These are phyloP conservation scores for Zaprionus taronus DNA, from an alignment of 1,140 invertebrate genomes.

Conservation along the genomic window DNA sequence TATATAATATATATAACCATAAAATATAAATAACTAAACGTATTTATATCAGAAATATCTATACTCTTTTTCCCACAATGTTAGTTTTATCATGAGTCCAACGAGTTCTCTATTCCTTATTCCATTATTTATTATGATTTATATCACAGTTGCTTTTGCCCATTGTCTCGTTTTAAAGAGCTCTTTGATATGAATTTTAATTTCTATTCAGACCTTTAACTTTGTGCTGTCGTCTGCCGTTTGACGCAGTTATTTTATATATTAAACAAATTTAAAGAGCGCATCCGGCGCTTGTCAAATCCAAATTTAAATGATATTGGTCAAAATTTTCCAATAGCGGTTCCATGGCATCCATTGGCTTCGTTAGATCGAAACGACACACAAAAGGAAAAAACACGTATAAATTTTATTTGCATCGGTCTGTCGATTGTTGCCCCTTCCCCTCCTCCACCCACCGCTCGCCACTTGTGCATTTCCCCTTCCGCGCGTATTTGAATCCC, in stretches of 20 bases:
- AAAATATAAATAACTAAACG: no score
- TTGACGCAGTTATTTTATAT: constrained; percentile 22
- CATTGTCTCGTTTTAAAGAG: not conserved
- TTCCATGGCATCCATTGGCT: constrained; percentile 46
- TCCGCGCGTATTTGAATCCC: constrained; percentile 26
- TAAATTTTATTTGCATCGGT: constrained; percentile 71
- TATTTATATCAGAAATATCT: no score
- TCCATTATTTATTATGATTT: no score
- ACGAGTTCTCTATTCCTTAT: no score
- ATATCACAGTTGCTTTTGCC: not conserved
- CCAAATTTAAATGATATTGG: constrained; percentile 47
- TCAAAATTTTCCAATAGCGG: constrained; percentile 30
- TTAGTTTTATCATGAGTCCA: no score
- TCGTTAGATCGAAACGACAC: constrained; percentile 45
- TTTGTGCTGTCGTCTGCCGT: constrained; percentile 11
- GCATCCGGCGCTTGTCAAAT: constrained; percentile 26
- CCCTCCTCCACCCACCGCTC: not conserved
- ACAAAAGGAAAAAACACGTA: constrained; percentile 53
- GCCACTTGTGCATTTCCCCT: not conserved
- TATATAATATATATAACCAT: no score
- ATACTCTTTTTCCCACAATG: no score
- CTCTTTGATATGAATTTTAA: not conserved
- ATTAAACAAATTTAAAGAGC: constrained; percentile 38
- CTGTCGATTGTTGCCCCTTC: constrained; percentile 33
- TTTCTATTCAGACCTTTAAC: not conserved